Conservation (phyloP, 2,888 invertebrate species). For the Electrophaes corylata region DNA sequence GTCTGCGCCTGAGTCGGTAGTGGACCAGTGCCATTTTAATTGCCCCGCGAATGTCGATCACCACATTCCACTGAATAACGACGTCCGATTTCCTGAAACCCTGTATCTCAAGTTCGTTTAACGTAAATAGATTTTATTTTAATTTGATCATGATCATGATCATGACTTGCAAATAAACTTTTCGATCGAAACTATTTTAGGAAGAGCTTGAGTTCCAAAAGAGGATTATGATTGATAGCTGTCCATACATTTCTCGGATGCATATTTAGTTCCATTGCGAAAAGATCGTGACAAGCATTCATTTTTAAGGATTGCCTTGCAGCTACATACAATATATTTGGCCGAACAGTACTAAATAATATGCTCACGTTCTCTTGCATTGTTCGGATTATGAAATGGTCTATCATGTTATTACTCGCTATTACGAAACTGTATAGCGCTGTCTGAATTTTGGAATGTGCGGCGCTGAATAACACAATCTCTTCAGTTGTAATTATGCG, state of each 20-base stretch:
- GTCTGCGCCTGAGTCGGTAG: constrained; percentile 55
- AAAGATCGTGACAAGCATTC: constrained; percentile 31
- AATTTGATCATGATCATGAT: constrained; percentile 10
- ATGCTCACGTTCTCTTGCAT: constrained; percentile 11
- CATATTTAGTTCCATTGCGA: constrained; percentile 27
- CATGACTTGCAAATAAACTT: not conserved
- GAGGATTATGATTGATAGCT: not conserved
- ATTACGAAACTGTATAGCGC: constrained; percentile 17
- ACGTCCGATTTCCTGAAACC: constrained; percentile 49
- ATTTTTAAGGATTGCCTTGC: constrained; percentile 26
- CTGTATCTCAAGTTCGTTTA: constrained; percentile 31
- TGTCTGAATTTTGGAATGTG: constrained; percentile 33
- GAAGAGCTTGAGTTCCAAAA: not conserved
- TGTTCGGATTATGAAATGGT: constrained; percentile 20
- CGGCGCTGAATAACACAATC: constrained; percentile 35
- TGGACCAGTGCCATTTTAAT: constrained; percentile 60
- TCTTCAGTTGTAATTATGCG: constrained; percentile 38
- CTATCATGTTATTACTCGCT: constrained; percentile 19
- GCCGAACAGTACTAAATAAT: constrained; percentile 13
- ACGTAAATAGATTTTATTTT: constrained; percentile 16
- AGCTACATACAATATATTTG: constrained; percentile 9
- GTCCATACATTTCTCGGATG: constrained; percentile 11
- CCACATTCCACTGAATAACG: constrained; percentile 60
- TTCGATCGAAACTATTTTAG: not conserved
- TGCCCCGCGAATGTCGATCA: constrained; percentile 69